A percentile compares a stretch with the other conserved stretches of the same genome.
These are phyloP conservation scores for Chiloscyllium plagiosum DNA, from an alignment of 2,113 vertebrate species.

Conservation along the genomic window DNA sequence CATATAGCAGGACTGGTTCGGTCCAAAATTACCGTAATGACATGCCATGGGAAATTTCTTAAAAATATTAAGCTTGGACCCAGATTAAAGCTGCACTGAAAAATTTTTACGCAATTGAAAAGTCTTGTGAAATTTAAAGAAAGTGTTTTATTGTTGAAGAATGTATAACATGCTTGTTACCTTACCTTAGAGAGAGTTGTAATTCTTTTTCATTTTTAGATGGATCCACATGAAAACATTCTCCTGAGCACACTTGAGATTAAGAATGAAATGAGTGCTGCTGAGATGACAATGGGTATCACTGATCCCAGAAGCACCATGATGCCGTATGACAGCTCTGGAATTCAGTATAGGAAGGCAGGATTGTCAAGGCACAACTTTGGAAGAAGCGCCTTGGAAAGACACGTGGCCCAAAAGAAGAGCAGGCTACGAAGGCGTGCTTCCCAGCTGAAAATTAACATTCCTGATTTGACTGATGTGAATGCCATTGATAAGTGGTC, in stretches of 20 bases:
- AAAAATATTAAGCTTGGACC: background rate
- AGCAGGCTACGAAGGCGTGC: conserved; percentile 84
- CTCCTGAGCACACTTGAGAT: conserved; percentile 93
- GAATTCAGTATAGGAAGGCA: conserved; percentile 89
- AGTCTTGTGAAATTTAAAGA: background rate
- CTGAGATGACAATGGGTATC: conserved; percentile 84
- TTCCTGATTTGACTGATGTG: conserved; percentile 96
- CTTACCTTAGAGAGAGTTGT: background rate
- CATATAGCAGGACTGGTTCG: background rate
- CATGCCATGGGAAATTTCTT: background rate
- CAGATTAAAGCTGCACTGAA: background rate
- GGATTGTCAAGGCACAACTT: conserved; percentile 86
- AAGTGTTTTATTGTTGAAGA: background rate
- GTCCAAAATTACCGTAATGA: background rate
- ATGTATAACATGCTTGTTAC: background rate
- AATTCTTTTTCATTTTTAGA: conserved; percentile 59
- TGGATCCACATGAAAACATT: conserved; percentile 96
- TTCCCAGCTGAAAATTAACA: conserved; percentile 92
- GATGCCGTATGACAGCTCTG: conserved; percentile 86
- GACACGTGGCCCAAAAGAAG: conserved; percentile 90
- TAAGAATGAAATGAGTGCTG: conserved; percentile 92
- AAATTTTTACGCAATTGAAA: background rate
- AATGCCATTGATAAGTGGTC: conserved; percentile 99
- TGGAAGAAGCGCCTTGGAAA: conserved; percentile 81
- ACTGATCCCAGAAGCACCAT: conserved; percentile 85